Evolutionary conservation across 2,888 invertebrate genomes (phyloP).

Genomic region (Ernsta delagoae): DNA sequence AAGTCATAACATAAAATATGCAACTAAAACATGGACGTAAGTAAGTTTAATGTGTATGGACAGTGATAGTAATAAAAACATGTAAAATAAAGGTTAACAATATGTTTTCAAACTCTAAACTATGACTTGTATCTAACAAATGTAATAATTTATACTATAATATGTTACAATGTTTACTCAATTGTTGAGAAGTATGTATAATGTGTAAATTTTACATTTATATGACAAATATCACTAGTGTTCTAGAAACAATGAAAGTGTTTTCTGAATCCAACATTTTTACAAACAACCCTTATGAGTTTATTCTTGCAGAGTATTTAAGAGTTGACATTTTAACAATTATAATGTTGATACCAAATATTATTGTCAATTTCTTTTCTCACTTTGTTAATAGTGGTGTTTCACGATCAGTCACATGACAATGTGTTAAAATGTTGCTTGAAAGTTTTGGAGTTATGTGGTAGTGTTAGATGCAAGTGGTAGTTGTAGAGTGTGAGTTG

Average conservation of each 20-base stretch:
- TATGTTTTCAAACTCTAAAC: conserved; percentile 71
- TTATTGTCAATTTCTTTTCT: background rate
- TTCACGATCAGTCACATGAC: background rate
- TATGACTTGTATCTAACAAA: conserved; percentile 57
- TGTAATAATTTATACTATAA: background rate
- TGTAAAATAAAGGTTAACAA: conserved; percentile 54
- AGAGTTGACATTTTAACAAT: background rate
- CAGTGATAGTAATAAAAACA: conserved; percentile 63
- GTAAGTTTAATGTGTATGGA: conserved; percentile 77
- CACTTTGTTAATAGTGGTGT: background rate
- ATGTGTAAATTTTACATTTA: too few species aligned
- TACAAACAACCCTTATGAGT: background rate
- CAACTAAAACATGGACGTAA: conserved; percentile 83
- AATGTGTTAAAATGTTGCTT: background rate
- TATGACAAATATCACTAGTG: too few species aligned
- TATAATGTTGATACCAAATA: background rate
- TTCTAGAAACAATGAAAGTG: too few species aligned
- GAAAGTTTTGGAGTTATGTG: background rate
- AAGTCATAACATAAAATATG: conserved; percentile 81
- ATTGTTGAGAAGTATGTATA: conserved; percentile 30
- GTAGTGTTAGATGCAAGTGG: conserved; percentile 46
- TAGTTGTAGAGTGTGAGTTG: conserved; percentile 70
- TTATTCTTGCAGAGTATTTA: too few species aligned
- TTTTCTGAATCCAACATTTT: background rate
- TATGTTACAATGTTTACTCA: conserved; percentile 37